These are phyloP conservation scores for Neolamprologus variostigma DNA, from an alignment of 2,113 vertebrate genomes.

Conservation along the genomic window DNA sequence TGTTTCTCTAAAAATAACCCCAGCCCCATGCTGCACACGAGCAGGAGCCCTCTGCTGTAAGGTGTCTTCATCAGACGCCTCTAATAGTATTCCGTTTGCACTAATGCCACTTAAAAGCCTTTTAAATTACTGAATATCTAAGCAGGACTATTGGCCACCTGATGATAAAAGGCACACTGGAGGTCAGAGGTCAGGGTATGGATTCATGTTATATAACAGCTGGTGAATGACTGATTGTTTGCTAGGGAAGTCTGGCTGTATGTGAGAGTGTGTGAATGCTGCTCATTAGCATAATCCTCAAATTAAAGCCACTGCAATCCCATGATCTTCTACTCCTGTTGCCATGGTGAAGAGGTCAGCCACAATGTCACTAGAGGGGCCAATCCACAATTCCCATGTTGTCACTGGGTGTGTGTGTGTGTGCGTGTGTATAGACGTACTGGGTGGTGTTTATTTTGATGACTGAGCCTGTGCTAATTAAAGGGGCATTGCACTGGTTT, in stretches of 20 bases:
- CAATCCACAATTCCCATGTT: conserved; percentile 12
- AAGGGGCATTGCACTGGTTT: not conserved
- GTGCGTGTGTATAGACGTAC: not conserved
- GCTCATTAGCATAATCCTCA: conserved; percentile 62
- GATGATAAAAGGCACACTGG: not conserved
- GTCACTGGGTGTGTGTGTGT: not conserved
- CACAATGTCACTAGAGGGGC: conserved; percentile 28
- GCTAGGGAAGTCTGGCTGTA: not conserved
- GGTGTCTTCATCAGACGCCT: not conserved
- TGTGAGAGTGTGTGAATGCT: not conserved
- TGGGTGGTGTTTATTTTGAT: not conserved
- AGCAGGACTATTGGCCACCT: not conserved
- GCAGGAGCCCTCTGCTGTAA: not conserved
- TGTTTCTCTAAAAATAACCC: conserved; percentile 10
- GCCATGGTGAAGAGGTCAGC: conserved; percentile 51
- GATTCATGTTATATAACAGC: conserved; percentile 3
- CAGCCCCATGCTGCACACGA: not conserved
- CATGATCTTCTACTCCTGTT: conserved; percentile 52
- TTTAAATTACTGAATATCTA: not conserved
- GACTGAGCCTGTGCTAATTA: not conserved
- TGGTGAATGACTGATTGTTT: conserved; percentile 25
- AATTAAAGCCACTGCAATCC: conserved; percentile 55
- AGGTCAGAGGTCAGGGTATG: not conserved
- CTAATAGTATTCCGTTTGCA: not conserved
- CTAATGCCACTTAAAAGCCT: not conserved